Evolutionary conservation across 2,888 invertebrate species (phyloP), one percentile per base, ranked within the genome.

Genomic region (Trichogramma evanescens): DNA sequence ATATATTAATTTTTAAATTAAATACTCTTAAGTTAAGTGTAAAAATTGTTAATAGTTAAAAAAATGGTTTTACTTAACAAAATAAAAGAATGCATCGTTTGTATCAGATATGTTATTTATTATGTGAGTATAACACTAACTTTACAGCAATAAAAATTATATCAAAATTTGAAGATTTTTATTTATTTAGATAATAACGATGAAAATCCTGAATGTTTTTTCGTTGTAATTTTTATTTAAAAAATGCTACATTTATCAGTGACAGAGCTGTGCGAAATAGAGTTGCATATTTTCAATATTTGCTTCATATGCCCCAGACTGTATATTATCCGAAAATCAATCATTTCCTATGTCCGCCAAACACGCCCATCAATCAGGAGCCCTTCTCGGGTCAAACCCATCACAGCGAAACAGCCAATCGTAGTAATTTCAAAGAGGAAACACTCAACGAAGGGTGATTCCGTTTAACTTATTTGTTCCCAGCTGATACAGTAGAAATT

Each of bases 61-160:
- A 59, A 26, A 26, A 59, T 63, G 40, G 59, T 61, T 62, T 62
- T 64, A 62, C 49, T 58, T 56, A 55, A 62, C 57, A 59, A 62
- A 59, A 59, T 59, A 59, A 62, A 59, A 55, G 53, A 62, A 61
- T 57, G 54, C 59, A 64, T 62, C 62, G 58, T 65, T 65, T 65
- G 58, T 65, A 65, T 61, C 61, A 61, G 59, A 61, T 63, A 61
- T 65, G 64, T 65, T 65, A 63, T 65, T 65, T 63, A 65, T 61
- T 63, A 65, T 61, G 56, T 63, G 64, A 65, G 60, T 59, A 63
- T 60, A 61, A 61, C 57, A 63, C 59, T 63, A 65, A 65, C 63
- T 63, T 65, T 61, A 61, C 63, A 65, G 60, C 61, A 65, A 65
- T 63, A 65, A 65, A 64, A 62, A 64, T 64, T 63, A 61, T 62